Evolutionary conservation across 2,113 vertebrate species (phyloP), one percentile per base, ranked within the genome.

Genomic region (Chunga burmeisteri): DNA sequence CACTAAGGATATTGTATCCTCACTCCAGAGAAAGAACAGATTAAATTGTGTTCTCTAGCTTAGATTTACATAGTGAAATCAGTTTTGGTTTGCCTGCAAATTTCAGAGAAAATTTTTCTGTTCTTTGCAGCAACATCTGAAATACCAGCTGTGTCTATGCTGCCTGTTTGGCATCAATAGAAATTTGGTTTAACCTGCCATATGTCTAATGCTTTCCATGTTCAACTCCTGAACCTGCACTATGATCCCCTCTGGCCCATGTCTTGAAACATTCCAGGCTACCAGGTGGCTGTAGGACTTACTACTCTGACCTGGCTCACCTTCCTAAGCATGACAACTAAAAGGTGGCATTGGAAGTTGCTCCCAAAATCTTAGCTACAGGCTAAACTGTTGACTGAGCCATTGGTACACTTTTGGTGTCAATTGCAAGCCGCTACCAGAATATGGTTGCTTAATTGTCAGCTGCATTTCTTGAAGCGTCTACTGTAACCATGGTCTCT

Each of bases 351-450:
- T 25, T 77, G 11, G 38, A 62, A 36, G 32, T 20, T 68, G 20
- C 16, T 44, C 1, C 0, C 52, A 38, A 44, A 4, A 52, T 7
- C 21, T 26, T 52, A 52, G 11, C 30, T 67, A 42, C 2, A 3
- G 29, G 23, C 46, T 36, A 59, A 36, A 36, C 11, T 44, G 20
- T 44, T 68, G 21, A 27, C 38, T 68, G 27, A 79, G 53, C 16
- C 38, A n/a, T 44, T 21, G 38, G 27, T 52, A 44, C 14, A 79
- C 1, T 6, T 70, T 46, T 53, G 26, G 14, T 38, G 11, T 6
- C 56, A 46, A 34, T 44, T 62, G 32, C 26, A 70, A 67, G 38
- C 2, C 9, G 4, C 32, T 32, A 53, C 4, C 17, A 53, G 36
- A 78, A 49, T 42, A 67, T 9, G 11, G 10, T n/a, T 49, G 32